Conservation (phyloP, 2,888 invertebrate genomes). For the Glaucopsyche alexis region DNA sequence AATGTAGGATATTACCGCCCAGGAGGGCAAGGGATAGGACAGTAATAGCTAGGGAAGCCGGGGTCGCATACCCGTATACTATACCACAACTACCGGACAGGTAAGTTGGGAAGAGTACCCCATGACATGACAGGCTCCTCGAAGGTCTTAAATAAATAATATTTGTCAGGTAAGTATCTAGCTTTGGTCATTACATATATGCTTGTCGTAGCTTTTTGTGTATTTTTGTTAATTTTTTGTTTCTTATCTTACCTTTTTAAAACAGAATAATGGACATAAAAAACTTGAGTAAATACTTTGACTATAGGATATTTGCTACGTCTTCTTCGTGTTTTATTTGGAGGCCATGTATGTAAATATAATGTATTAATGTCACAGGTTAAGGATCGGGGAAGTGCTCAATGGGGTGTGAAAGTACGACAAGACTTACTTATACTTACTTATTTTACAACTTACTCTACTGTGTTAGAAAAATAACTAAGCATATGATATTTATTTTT, state of each 20-base stretch:
- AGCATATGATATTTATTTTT: too few species aligned
- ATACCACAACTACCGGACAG: too few species aligned
- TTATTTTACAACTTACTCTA: background rate
- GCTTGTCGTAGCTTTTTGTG: constrained; percentile 21
- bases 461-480: too few species aligned
- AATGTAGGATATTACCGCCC: too few species aligned
- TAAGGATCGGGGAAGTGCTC: background rate
- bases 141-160: background rate
- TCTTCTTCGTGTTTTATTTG: background rate
- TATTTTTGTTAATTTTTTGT: background rate
- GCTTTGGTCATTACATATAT: background rate
- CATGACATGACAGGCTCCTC: too few species aligned
- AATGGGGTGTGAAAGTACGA: background rate
- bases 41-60: too few species aligned
- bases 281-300: background rate
- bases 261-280: background rate
- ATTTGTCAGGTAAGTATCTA: background rate
- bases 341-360: background rate
- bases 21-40: too few species aligned
- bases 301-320: too few species aligned
- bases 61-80: too few species aligned
- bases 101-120: too few species aligned
- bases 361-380: constrained; percentile 4
- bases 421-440: background rate
- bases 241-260: too few species aligned